Base-by-base conservation (phyloP, 2,113 vertebrate species). In the Psittacara wagleri region DNA sequence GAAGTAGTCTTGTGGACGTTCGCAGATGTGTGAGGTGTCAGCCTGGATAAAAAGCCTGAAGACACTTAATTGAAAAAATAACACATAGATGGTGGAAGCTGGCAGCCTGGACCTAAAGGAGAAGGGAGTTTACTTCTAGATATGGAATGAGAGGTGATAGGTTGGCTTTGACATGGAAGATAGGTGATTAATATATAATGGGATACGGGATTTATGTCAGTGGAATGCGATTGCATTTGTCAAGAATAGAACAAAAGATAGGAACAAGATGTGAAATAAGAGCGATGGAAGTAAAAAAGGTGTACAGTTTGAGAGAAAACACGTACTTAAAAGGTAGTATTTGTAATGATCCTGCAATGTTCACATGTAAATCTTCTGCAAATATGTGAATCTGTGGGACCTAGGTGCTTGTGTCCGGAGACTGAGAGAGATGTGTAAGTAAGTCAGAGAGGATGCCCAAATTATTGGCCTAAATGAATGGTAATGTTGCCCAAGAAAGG, bases 171-270 rank as follows among this genome's bases (percentile, higher is more conserved):
- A 95, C 95, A 13, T 92, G 66, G 81, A 94, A 96, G 91, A 87
- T 91, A 85, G 84, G 69, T 97, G 94, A 95, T 97, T 96, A 95
- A 95, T 94, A 95, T 94, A 76, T 95, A 89, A 95, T 92, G 86
- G 89, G 52, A 73, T 87, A 87, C 89, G 92, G 91, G 66, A 91
- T 95, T 96, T 94, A 85, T 95, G 89, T 91, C 94, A 87, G 94
- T 57, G 74, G 69, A 92, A 75, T 1, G 29, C 79, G 91, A 95
- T 72, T 94, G 86, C 69, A 41, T 96, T 96, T 95, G 94, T 96
- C 91, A 96, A 94, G 94, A 94, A 88, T 84, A 88, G 77, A 95
- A 94, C 69, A 92, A 86, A 94, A 92, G 86, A 74, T 86, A 78
- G 37, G 77, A 92, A 72, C 23, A 84, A 79, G 93, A 87, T 89